phyloP scores from a whole-genome alignment of 2,888 invertebrate species.

The Eubasilissa splendida region DNA sequence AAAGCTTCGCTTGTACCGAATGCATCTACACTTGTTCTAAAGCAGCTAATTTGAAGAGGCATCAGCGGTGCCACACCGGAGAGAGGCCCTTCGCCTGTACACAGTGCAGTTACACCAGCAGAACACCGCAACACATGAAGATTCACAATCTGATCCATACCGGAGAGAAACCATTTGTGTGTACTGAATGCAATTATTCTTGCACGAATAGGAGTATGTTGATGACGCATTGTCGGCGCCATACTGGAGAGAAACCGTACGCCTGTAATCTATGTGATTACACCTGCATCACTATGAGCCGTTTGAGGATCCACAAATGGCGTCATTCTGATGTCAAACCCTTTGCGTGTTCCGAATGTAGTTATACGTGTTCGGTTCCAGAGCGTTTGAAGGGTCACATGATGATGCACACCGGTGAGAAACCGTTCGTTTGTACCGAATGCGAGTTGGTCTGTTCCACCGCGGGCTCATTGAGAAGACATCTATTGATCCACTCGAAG shows the following conservation, averaged over 20 bases:
- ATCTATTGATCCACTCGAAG: slow-evolving; percentile 63
- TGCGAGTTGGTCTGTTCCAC: slow-evolving; percentile 59
- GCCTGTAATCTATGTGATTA: slow-evolving; percentile 66
- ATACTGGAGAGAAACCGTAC: slow-evolving; percentile 65
- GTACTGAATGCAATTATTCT: slow-evolving; percentile 66
- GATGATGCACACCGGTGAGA: slow-evolving; percentile 68
- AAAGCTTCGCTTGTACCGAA: not conserved
- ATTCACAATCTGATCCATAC: slow-evolving; percentile 20
- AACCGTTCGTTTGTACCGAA: slow-evolving; percentile 67
- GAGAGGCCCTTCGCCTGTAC: slow-evolving; percentile 34
- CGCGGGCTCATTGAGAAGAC: slow-evolving; percentile 5
- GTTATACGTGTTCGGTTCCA: slow-evolving; percentile 68
- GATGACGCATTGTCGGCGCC: slow-evolving; percentile 71
- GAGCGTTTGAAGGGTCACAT: slow-evolving; percentile 69
- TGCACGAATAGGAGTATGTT: slow-evolving; percentile 68
- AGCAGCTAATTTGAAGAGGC: slow-evolving; percentile 1
- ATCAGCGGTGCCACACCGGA: slow-evolving; percentile 18
- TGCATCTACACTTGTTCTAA: slow-evolving; percentile 8
- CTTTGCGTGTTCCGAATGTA: slow-evolving; percentile 68
- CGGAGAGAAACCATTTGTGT: slow-evolving; percentile 59
- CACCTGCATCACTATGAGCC: slow-evolving; percentile 69
- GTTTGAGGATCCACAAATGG: slow-evolving; percentile 67
- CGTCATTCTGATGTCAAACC: slow-evolving; percentile 69
- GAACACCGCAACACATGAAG: not conserved
- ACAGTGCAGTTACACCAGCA: slow-evolving; percentile 15